These are phyloP conservation scores for Diorhabda elongata DNA, from an alignment of 1,140 invertebrate genomes.

Conservation along the genomic window DNA sequence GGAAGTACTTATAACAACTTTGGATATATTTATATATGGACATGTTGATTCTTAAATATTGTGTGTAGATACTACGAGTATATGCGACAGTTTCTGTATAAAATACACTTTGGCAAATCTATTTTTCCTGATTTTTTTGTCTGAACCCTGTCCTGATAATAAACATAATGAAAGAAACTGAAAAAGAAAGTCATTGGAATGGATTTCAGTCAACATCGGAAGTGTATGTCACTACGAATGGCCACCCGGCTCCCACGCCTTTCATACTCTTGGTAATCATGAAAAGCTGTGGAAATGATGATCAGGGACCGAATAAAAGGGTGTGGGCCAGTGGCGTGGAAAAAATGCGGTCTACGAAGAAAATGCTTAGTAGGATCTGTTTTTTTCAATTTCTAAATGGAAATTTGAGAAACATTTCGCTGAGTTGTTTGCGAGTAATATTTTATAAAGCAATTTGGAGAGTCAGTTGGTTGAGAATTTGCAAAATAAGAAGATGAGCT, in stretches of 20 bases:
- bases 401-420: slow-evolving; percentile 1
- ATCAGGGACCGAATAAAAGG: slow-evolving; percentile 1
- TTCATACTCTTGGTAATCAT: background rate
- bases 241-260: background rate
- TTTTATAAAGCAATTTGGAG: slow-evolving; percentile 3
- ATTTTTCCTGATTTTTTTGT: too few species aligned
- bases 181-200: background rate
- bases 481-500: too few species aligned
- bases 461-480: background rate
- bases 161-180: slow-evolving; percentile 1
- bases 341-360: background rate
- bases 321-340: slow-evolving; percentile 1
- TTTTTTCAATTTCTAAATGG: slow-evolving; percentile 1
- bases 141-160: background rate
- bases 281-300: background rate
- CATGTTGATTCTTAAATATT: too few species aligned
- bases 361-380: slow-evolving; percentile 1
- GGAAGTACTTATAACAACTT: too few species aligned
- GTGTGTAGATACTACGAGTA: too few species aligned
- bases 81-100: too few species aligned
- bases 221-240: background rate
- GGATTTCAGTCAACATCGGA: slow-evolving; percentile 1
- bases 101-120: too few species aligned
- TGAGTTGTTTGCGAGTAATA: background rate
- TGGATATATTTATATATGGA: too few species aligned